Evolutionary conservation across 2,113 vertebrate genomes (phyloP), one percentile per base, ranked within the genome.

Genomic region (Sarotherodon lohbergeri): DNA sequence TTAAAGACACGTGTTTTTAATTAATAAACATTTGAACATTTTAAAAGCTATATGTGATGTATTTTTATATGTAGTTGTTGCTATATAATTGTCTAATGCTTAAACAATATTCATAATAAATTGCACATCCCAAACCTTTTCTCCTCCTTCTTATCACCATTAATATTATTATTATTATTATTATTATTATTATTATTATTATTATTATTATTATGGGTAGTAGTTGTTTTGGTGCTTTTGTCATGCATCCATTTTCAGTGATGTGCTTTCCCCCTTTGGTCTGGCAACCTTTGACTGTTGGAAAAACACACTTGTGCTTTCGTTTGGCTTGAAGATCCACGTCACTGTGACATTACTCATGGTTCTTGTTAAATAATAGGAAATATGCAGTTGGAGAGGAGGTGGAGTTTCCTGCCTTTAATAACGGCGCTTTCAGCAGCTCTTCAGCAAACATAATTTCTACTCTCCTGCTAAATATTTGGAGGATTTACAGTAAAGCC

Each of bases 81-180:
- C 54, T 86, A 10, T 88, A 57, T 82, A 89, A 66, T 54, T 90
- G 93, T 92, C 13, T 82, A 86, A 84, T 83, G 34, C 83, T 86
- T 80, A 52, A 87, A 82, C 22, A 83, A 91, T 80, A 73, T 89
- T 83, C 85, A 83, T 50, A 93, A 93, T 91, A 94, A 94, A 94
- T 88, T 46, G 76, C 84, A 88, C n/a, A 66, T 86, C 41, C 27
- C 82, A 46, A 84, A 50, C 9, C 16, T 81, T 16, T 73, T 46
- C 41, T 76, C 24, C 41, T 73, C 17, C 19, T 14, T 39, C 8
- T 48, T 9, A 27, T 41, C 4, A 39, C 16, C 0, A 0, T 16
- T 2, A 3, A n/a, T n/a, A 22, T 22, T 22, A 22, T 22, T 22
- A 24, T 59, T 29, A 17, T 19, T 7, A 50, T 48, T 6, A 3